A percentile compares a stretch with the other conserved stretches of the same genome.
phyloP scores from a whole-genome alignment of 2,888 invertebrate genomes.

The Clunio marinus region DNA sequence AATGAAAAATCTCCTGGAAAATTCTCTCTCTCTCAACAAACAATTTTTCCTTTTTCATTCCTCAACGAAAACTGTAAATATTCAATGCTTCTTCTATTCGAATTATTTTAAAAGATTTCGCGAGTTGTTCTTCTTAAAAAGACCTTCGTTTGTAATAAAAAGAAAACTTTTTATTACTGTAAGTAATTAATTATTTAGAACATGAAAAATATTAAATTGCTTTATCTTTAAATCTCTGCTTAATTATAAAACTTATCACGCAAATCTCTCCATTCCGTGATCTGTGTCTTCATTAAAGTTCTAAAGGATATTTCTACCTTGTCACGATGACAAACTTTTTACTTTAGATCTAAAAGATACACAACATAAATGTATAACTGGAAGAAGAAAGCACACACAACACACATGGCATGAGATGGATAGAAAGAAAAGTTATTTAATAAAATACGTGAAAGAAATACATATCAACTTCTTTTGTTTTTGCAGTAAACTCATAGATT shows the following conservation, averaged over 20 bases:
- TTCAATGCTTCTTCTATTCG: no score
- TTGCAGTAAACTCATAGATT: no score
- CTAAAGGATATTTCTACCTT: neutral
- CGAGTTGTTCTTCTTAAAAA: no score
- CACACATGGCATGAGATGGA: neutral
- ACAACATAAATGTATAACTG: neutral
- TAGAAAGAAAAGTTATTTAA: neutral
- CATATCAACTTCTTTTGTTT: neutral
- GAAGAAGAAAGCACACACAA: neutral
- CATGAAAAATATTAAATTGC: no score
- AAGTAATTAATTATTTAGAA: no score
- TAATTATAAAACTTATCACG: constrained; percentile 2
- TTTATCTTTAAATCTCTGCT: no score
- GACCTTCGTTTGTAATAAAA: no score
- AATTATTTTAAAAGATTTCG: no score
- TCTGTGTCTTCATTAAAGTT: neutral
- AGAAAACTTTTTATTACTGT: no score
- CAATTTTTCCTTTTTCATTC: no score
- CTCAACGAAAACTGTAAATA: no score
- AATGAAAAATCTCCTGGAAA: neutral
- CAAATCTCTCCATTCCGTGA: neutral
- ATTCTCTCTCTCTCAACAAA: neutral
- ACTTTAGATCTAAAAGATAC: no score
- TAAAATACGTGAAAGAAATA: constrained; percentile 15
- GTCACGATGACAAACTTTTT: constrained; percentile 1